Conservation (phyloP, 2,113 vertebrate genomes). For the Charadrius vociferus region DNA sequence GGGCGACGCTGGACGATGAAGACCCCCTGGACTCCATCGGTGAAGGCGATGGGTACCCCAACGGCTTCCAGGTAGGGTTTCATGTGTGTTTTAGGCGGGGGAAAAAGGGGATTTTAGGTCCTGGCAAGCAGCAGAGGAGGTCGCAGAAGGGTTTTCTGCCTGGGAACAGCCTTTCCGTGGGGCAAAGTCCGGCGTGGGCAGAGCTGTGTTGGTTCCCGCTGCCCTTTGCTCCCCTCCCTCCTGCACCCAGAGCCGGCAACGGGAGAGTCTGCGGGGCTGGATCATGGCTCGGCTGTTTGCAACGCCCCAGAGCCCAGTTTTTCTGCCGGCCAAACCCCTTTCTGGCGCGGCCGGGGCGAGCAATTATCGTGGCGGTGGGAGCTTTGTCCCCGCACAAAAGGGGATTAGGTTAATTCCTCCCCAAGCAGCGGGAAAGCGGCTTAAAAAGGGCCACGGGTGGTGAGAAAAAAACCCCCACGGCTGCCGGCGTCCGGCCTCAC, state of each 20-base stretch:
- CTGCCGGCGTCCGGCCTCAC: rapidly evolving
- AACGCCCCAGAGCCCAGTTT: not conserved
- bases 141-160: not conserved
- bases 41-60: conserved; percentile 84
- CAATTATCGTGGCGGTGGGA: not conserved
- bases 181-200: conserved; percentile 16
- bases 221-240: conserved; percentile 20
- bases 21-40: conserved; percentile 87
- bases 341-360: not conserved
- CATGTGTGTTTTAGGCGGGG: rapidly evolving
- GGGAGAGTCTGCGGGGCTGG: not conserved
- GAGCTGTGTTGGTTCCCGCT: not conserved
- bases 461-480: rapidly evolving
- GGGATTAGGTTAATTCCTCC: conserved; percentile 49
- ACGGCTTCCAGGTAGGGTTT: conserved; percentile 83
- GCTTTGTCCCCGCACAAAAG: not conserved
- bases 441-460: not conserved
- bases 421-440: not conserved
- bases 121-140: not conserved
- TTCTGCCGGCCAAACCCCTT: not conserved
- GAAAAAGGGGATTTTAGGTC: not conserved
- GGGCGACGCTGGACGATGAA: conserved; percentile 92
- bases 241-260: not conserved
- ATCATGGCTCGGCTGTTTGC: not conserved
- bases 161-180: not conserved